Percentiles rank a stretch among this genome's conserved stretches.
phyloP scores from a whole-genome alignment of 2,797 vertebrate genomes.

The Bufotes viridis region DNA sequence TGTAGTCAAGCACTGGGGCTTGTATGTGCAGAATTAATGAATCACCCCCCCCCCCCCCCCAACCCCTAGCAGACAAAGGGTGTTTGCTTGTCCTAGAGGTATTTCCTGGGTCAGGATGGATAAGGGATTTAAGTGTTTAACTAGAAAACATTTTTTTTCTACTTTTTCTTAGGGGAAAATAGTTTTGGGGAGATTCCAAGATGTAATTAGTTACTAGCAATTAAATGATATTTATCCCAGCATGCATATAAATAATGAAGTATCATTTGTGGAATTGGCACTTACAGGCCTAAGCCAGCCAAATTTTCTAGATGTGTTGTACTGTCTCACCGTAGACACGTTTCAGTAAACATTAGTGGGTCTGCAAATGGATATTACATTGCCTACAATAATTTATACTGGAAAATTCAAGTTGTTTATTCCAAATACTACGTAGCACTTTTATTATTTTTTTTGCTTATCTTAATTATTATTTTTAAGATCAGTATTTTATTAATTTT shows the following conservation, averaged over 20 bases:
- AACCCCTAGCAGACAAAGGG: constrained; percentile 46
- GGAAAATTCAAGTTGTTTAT: too few species aligned
- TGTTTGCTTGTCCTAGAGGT: constrained; percentile 54
- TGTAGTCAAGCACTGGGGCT: constrained; percentile 6
- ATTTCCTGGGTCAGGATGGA: constrained; percentile 59
- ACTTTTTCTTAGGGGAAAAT: constrained; percentile 2
- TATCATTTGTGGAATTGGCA: constrained; percentile 9
- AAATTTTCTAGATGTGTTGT: neutral
- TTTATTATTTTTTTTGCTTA: too few species aligned
- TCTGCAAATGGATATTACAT: neutral
- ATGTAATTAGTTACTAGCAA: constrained; percentile 37
- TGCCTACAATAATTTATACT: too few species aligned
- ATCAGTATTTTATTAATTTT: too few species aligned
- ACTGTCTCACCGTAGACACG: neutral
- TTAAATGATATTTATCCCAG: constrained; percentile 50
- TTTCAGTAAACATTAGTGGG: neutral
- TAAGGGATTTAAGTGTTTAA: constrained; percentile 49
- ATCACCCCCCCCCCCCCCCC: constrained; percentile 1
- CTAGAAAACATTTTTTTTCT: constrained; percentile 46
- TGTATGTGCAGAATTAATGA: constrained; percentile 36
- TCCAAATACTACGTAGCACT: too few species aligned
- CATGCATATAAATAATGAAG: constrained; percentile 43
- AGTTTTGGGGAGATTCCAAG: constrained; percentile 33
- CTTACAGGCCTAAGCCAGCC: neutral
- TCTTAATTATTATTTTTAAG: too few species aligned